phyloP scores from a whole-genome alignment of 2,888 invertebrate genomes.

The Osmoderma eremita region DNA sequence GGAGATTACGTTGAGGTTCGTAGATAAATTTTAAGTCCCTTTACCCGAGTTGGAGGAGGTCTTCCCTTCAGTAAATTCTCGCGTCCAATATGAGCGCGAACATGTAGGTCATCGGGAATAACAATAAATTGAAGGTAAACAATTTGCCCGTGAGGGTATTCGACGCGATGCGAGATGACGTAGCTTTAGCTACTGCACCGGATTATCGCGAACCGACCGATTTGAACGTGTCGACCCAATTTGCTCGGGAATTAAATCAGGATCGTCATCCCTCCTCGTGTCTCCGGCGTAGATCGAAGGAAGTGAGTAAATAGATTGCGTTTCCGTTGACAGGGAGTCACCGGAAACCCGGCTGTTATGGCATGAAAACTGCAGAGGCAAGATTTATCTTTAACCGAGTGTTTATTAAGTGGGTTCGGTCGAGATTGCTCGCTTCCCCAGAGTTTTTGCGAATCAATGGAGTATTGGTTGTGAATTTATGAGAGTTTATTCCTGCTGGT shows the following conservation, averaged over 20 bases:
- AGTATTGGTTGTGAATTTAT: too few relatives aligned
- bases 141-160: neutral
- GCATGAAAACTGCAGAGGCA: neutral
- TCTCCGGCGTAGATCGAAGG: conserved; percentile 16
- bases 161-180: neutral
- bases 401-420: conserved; percentile 13
- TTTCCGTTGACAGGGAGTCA: conserved; percentile 29
- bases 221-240: conserved; percentile 16
- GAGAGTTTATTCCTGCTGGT: too few relatives aligned
- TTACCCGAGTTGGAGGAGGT: neutral
- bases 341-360: conserved; percentile 14
- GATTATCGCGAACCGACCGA: neutral
- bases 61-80: too few relatives aligned
- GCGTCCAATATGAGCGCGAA: too few relatives aligned
- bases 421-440: neutral
- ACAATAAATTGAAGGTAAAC: conserved; percentile 15
- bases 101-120: conserved; percentile 7
- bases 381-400: conserved; percentile 20
- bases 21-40: too few relatives aligned
- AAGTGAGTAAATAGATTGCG: conserved; percentile 21
- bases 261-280: neutral
- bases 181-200: too few relatives aligned
- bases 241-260: conserved; percentile 21
- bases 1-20: neutral
- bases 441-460: conserved; percentile 2